Conservation (phyloP, 2,797 vertebrate genomes). For the Vireo griseus region DNA sequence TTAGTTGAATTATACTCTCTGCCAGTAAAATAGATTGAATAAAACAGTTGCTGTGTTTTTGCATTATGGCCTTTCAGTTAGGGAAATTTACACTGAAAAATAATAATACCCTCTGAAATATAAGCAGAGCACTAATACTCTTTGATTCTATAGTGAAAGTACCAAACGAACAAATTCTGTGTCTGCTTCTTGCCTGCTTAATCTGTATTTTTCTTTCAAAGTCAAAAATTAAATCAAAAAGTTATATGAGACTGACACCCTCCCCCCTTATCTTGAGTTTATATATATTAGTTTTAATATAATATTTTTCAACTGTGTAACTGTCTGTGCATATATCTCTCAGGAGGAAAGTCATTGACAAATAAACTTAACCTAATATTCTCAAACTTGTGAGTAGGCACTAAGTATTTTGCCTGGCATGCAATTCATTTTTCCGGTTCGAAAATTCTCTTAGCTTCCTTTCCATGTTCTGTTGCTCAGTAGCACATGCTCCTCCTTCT, state of each 20-base stretch:
- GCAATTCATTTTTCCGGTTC: background rate
- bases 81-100: background rate
- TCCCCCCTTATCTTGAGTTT: background rate
- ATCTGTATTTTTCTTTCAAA: background rate
- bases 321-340: background rate
- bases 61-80: background rate
- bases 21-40: background rate
- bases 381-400: background rate
- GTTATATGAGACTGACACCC: background rate
- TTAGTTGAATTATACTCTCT: background rate
- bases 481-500: background rate
- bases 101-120: background rate
- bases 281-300: background rate
- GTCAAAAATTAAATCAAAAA: background rate
- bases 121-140: background rate
- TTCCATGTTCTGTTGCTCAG: background rate
- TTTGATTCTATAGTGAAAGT: background rate
- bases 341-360: background rate
- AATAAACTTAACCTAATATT: background rate
- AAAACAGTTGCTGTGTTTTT: background rate
- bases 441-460: background rate
- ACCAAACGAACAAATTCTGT: background rate
- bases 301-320: background rate
- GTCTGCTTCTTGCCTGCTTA: background rate
- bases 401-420: background rate